These are phyloP conservation scores for Margaritifera margaritifera DNA, from an alignment of 2,888 invertebrate species.

Conservation along the genomic window DNA sequence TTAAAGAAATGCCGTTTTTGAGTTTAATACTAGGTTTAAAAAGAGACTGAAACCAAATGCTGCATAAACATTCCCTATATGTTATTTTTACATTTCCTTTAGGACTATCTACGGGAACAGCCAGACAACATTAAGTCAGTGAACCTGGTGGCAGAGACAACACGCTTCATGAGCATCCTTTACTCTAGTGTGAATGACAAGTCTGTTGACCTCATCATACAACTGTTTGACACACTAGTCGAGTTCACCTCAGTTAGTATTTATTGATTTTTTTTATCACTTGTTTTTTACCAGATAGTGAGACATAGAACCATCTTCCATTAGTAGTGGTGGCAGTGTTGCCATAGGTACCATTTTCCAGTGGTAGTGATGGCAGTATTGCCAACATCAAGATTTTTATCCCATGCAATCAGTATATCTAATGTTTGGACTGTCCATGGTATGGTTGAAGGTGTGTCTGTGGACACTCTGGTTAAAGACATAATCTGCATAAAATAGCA, in stretches of 20 bases:
- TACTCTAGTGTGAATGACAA: slow-evolving; percentile 65
- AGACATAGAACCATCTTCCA: no score
- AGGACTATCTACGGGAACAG: slow-evolving; percentile 71
- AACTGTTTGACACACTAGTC: slow-evolving; percentile 69
- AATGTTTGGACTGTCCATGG: no score
- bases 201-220: slow-evolving; percentile 63
- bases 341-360: no score
- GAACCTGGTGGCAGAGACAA: slow-evolving; percentile 69
- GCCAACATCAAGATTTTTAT: no score
- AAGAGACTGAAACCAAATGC: neutral
- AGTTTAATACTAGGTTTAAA: no score
- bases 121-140: slow-evolving; percentile 73
- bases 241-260: slow-evolving; percentile 68
- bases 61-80: neutral
- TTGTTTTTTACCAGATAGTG: no score
- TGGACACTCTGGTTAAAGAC: no score
- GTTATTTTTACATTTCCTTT: neutral
- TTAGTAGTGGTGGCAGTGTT: no score
- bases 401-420: no score
- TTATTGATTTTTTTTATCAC: neutral
- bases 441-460: no score
- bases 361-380: no score
- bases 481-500: no score
- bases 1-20: neutral
- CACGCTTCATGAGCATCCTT: slow-evolving; percentile 67